phyloP scores from a whole-genome alignment of 2,797 vertebrate genomes.

The Ceryle rudis region DNA sequence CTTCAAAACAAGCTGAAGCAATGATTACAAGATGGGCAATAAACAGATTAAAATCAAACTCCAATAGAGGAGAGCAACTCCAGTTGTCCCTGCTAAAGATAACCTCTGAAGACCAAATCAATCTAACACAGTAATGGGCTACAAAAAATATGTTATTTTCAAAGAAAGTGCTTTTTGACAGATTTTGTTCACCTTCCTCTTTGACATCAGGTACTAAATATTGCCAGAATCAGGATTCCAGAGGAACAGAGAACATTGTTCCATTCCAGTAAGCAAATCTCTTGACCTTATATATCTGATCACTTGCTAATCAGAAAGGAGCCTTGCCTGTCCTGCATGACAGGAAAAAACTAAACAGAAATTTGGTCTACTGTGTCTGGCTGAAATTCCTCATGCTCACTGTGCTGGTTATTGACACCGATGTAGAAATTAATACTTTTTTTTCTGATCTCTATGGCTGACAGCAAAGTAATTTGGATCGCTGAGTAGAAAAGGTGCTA shows the following conservation, averaged over 20 bases:
- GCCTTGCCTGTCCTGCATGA: background rate
- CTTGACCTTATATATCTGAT: background rate
- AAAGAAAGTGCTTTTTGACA: background rate
- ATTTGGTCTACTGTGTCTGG: background rate
- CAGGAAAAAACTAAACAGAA: background rate
- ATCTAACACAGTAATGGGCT: background rate
- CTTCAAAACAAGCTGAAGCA: background rate
- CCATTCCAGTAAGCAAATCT: background rate
- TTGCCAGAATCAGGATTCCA: background rate
- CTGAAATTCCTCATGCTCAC: background rate
- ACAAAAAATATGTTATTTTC: background rate
- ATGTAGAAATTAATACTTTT: background rate
- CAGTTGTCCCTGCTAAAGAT: background rate
- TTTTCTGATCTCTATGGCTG: background rate
- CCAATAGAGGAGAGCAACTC: background rate
- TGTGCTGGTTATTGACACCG: background rate
- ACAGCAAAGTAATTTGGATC: background rate
- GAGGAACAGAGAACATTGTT: background rate
- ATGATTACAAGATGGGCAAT: background rate
- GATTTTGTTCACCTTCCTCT: background rate
- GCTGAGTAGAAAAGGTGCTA: background rate
- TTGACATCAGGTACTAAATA: background rate
- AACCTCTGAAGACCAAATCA: background rate
- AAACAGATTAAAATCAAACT: constrained; percentile 21
- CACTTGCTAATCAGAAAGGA: background rate